Evolutionary conservation across 2,113 vertebrate genomes (phyloP).

Genomic region (Xerus inauris): DNA sequence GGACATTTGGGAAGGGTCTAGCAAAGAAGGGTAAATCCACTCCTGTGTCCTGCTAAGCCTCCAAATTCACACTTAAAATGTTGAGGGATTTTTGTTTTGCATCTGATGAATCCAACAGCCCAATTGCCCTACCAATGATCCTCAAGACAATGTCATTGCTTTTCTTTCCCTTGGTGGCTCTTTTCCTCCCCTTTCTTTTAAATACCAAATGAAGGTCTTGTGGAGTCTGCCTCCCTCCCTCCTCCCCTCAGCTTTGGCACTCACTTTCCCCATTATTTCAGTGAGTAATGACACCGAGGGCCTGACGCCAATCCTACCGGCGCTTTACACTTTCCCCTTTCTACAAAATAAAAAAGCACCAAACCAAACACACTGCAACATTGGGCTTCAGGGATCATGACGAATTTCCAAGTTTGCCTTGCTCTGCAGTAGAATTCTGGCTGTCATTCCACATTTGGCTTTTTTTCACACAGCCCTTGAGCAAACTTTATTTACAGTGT

Average conservation of each 20-base stretch:
- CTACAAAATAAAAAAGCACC: constrained; percentile 63
- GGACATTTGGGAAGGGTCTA: not conserved
- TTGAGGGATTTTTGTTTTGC: not conserved
- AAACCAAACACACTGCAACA: constrained; percentile 53
- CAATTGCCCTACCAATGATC: not conserved
- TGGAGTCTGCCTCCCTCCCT: not conserved
- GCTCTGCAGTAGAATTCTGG: constrained; percentile 66
- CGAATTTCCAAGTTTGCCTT: constrained; percentile 58
- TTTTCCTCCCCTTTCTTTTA: not conserved
- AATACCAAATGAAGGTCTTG: constrained; percentile 25
- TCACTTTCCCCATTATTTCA: constrained; percentile 71
- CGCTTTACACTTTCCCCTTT: constrained; percentile 65
- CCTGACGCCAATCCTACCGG: constrained; percentile 46
- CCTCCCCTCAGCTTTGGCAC: constrained; percentile 42
- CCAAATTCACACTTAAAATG: not conserved
- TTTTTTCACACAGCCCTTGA: constrained; percentile 65
- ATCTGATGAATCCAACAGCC: not conserved
- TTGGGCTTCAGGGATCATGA: constrained; percentile 57
- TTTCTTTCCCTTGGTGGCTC: not conserved
- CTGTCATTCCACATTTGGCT: constrained; percentile 67
- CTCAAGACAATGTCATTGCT: not conserved
- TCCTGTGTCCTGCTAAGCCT: not conserved
- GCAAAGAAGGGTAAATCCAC: not conserved
- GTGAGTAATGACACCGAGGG: constrained; percentile 60
- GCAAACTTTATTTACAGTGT: constrained; percentile 80